Evolutionary conservation across 2,888 invertebrate species (phyloP), one percentile per base, ranked within the genome.

Genomic region (Pilophorus perplexus): DNA sequence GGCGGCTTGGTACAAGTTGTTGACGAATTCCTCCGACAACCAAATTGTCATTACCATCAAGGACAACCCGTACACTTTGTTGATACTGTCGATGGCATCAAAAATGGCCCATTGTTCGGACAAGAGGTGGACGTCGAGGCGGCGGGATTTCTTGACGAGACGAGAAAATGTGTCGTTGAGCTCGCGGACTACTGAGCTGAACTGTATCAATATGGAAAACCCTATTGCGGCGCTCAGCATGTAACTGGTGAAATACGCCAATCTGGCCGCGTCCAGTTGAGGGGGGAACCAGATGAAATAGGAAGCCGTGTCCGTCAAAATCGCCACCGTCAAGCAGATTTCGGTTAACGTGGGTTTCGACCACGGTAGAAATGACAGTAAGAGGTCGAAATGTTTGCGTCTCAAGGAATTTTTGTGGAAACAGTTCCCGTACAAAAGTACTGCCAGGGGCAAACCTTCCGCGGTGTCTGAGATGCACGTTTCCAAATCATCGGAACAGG

Each of bases 1-100:
- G 5, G 37, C 10, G 8, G 55, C 55, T 55, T 37, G 33, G 38
- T 38, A 55, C 23, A 55, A 18, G 38, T 55, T 37, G 55, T 38
- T 55, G 3, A 55, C 38, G 5, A 55, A 38, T 23, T 55, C 38
- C 20, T 38, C 55, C 3, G 38, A 38, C 22, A 55, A 1, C 55
- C 55, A 55, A 3, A 23, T 8, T 2, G 27, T 37, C 12, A 55
- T 22, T 12, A 55, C 10, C 6, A 55, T n/a, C n/a, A 38, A 27
- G 20, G 22, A 12, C 10, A 12, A n/a, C n/a, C 55, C 55, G 23
- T 38, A 55, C 12, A 55, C 38, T 18, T 38, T 10, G n/a, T 55
- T 55, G 20, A 55, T 38, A 18, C 37, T 20, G 22, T 55, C 6
- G 20, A 55, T 23, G 10, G 22, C 37, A 25, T 55, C 38, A 20